phyloP scores from a whole-genome alignment of 2,888 invertebrate species.

The Scaptomyza flava region DNA sequence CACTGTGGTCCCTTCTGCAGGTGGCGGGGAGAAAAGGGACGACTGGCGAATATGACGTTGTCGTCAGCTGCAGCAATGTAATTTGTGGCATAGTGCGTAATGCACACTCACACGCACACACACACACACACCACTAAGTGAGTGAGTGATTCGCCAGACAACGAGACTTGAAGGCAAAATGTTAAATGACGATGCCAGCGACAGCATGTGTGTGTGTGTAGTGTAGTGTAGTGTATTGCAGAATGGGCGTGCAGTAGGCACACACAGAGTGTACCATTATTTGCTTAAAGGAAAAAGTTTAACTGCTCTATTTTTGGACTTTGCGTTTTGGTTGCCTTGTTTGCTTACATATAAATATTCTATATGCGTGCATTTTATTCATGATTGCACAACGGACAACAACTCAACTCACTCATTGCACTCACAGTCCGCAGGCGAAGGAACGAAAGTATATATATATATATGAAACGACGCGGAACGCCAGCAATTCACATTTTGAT shows the following conservation, averaged over 20 bases:
- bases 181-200: slow-evolving; percentile 75
- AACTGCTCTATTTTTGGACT: slow-evolving; percentile 23
- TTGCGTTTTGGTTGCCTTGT: slow-evolving; percentile 23
- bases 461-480: slow-evolving; percentile 12
- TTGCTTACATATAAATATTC: slow-evolving; percentile 63
- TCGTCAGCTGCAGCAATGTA: slow-evolving; percentile 69
- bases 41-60: slow-evolving; percentile 40
- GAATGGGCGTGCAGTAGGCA: slow-evolving; percentile 15
- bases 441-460: too few species aligned
- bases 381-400: slow-evolving; percentile 70
- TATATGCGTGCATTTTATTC: slow-evolving; percentile 77
- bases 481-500: slow-evolving; percentile 49
- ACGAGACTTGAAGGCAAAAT: slow-evolving; percentile 78
- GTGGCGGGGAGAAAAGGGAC: neutral
- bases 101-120: slow-evolving; percentile 27
- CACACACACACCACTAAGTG: slow-evolving; percentile 58
- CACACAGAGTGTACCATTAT: slow-evolving; percentile 21
- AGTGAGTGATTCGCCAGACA: slow-evolving; percentile 79
- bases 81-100: slow-evolving; percentile 63
- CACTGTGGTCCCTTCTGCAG: slow-evolving; percentile 49
- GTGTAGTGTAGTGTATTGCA: slow-evolving; percentile 24
- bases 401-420: slow-evolving; percentile 50
- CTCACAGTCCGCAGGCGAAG: slow-evolving; percentile 21
- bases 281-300: slow-evolving; percentile 44
- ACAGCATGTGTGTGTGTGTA: slow-evolving; percentile 25